These are phyloP conservation scores for Pseudochirops corinnae DNA, from an alignment of 2,797 vertebrate species.

Conservation along the genomic window DNA sequence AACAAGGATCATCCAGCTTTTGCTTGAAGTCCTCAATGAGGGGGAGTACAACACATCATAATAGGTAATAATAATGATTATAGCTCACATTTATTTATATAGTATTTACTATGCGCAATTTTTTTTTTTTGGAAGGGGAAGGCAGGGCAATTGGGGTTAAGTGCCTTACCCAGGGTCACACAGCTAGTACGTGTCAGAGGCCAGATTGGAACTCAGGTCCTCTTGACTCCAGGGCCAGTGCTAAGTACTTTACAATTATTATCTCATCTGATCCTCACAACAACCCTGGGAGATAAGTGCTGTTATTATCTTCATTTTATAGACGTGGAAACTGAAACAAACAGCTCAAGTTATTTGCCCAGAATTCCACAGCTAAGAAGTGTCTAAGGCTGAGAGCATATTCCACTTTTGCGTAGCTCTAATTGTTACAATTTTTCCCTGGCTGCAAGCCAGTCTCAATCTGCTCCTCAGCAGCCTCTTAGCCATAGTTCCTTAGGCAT, in stretches of 20 bases:
- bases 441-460: neutral
- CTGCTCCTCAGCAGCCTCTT: neutral
- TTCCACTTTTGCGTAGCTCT: neutral
- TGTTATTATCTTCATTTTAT: neutral
- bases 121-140: no score
- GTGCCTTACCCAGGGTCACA: no score
- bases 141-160: no score
- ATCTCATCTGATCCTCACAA: neutral
- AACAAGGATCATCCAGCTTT: neutral
- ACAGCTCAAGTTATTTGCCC: neutral
- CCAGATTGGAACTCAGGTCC: no score
- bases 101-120: neutral
- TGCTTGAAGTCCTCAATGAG: neutral
- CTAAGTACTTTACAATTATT: neutral
- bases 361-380: neutral
- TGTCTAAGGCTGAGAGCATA: neutral
- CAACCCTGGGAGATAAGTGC: neutral
- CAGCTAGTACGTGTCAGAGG: no score
- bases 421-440: neutral
- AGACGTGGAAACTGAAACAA: neutral
- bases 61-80: neutral
- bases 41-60: neutral
- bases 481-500: neutral
- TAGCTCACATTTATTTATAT: neutral
- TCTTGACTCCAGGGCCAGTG: no score